These are phyloP conservation scores for Ophiothrix spiculata DNA, from an alignment of 35 echinoderm and acorn worm species.

Conservation along the genomic window DNA sequence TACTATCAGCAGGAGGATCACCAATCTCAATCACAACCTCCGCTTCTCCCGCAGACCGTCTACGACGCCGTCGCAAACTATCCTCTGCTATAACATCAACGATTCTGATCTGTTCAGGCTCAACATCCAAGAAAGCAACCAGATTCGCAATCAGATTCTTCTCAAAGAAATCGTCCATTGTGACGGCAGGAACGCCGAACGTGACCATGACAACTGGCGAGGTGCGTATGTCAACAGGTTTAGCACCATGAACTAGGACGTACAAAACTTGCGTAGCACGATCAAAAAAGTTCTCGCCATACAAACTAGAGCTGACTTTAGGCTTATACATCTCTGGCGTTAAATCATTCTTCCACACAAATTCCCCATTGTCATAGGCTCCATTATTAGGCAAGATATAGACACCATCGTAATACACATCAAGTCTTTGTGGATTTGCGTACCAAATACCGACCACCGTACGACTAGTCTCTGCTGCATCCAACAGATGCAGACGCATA, in stretches of 20 bases:
- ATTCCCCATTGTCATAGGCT: background rate
- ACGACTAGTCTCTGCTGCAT: background rate
- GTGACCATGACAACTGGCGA: conserved; percentile 23
- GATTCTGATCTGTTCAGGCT: conserved; percentile 25
- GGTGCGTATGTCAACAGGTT: conserved; percentile 21
- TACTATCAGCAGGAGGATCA: background rate
- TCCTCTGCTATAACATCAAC: conserved; percentile 32
- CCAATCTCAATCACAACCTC: conserved; percentile 33
- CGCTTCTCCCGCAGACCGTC: background rate
- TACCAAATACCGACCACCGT: conserved; percentile 34
- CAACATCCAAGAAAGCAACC: conserved; percentile 18
- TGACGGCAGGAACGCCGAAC: conserved; percentile 20
- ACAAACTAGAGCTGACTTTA: conserved; percentile 3
- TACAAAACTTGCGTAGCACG: background rate
- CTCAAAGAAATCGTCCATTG: conserved; percentile 44
- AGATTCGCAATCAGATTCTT: conserved; percentile 32
- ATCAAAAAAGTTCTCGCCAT: conserved; percentile 44
- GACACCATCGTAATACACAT: conserved; percentile 41
- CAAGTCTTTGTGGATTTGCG: conserved; percentile 46
- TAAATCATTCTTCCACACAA: conserved; percentile 19
- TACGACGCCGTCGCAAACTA: background rate
- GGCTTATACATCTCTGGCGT: background rate
- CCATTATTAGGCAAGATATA: conserved; percentile 62
- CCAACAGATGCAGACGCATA: conserved; percentile 38
- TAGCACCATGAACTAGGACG: conserved; percentile 9